Evolutionary conservation across 1,140 invertebrate genomes (phyloP).

Genomic region (Drosophila willistoni): DNA sequence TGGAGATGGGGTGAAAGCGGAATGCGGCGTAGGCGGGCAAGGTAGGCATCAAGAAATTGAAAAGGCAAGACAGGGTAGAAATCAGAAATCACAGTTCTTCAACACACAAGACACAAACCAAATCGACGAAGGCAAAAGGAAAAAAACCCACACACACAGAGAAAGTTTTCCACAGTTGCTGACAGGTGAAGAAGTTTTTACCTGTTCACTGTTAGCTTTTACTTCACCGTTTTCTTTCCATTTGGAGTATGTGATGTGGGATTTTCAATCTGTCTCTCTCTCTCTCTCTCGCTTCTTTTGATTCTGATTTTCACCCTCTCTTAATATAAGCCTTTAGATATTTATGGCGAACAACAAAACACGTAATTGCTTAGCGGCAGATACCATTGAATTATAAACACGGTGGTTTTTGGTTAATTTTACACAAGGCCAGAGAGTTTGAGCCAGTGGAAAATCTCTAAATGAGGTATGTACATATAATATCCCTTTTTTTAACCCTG

Average conservation of each 20-base stretch:
- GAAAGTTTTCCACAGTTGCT: constrained; percentile 58
- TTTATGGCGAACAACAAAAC: constrained; percentile 56
- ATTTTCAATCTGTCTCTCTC: constrained; percentile 8
- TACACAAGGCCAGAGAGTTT: neutral
- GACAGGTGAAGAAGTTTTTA: constrained; percentile 52
- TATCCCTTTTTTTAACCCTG: neutral
- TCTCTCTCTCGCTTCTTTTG: constrained; percentile 29
- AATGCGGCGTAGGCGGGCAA: constrained; percentile 14
- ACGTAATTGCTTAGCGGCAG: constrained; percentile 68
- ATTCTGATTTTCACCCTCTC: constrained; percentile 31
- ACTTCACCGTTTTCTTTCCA: neutral
- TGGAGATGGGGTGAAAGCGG: constrained; percentile 3
- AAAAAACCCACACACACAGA: constrained; percentile 46
- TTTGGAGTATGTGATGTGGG: neutral
- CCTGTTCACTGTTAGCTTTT: neutral
- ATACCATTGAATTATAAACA: constrained; percentile 72
- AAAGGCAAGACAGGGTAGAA: constrained; percentile 52
- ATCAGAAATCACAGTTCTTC: constrained; percentile 63
- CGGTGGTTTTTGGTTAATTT: neutral
- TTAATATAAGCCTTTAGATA: constrained; percentile 67
- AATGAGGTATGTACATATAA: neutral
- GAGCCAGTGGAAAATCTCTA: too few species aligned
- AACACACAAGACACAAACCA: constrained; percentile 25
- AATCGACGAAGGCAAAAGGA: constrained; percentile 42
- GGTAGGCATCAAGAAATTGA: constrained; percentile 45